Base-by-base conservation (phyloP, 2,113 vertebrate genomes). In the Panthera leo region DNA sequence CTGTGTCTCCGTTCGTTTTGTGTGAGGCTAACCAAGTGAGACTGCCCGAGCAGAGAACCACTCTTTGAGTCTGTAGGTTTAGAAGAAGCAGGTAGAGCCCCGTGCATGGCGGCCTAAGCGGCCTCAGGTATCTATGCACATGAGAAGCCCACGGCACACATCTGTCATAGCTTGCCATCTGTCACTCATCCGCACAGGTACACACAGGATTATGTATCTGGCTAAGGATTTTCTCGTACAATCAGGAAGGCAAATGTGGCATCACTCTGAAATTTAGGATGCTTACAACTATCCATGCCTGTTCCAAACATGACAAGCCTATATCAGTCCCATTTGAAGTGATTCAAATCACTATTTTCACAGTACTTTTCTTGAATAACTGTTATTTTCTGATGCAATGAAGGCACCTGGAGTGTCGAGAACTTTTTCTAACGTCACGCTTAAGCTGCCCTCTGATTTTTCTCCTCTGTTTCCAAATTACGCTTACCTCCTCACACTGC, bases 391-490 rank as follows among this genome's bases (percentile, higher is more conserved):
- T 51, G 91, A 85, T 67, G 36, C 27, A 14, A 21, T n/a, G 65
- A 95, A 75, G 21, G 76, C 94, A 42, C 80, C 78, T 71, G 87
- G 85, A 79, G 61, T 34, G 51, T 34, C 5, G 80, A 67, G 87
- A 87, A 93, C 76, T 80, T 91, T 75, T 71, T 51, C 86, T 87
- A n/a, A 88, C 39, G n/a, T 48, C 87, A 94, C 53, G 3, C 94
- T 96, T 82, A 48, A 16, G 29, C n/a, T 19, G 67, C 51, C 88
- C 79, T 78, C 92, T 86, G 53, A 55, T 39, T 80, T 83, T 65
- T 53, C 84, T 71, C 65, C 67, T 61, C 48, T 70, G 65, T 88
- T 51, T 78, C 82, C 75, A 58, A 48, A 61, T 42, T 25, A 45
- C 14, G n/a, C 90, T 63, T 29, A 18, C 42, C 9, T 86, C n/a